Evolutionary conservation across 2,113 vertebrate species (phyloP).

Genomic region (Odontophorus gujanensis): DNA sequence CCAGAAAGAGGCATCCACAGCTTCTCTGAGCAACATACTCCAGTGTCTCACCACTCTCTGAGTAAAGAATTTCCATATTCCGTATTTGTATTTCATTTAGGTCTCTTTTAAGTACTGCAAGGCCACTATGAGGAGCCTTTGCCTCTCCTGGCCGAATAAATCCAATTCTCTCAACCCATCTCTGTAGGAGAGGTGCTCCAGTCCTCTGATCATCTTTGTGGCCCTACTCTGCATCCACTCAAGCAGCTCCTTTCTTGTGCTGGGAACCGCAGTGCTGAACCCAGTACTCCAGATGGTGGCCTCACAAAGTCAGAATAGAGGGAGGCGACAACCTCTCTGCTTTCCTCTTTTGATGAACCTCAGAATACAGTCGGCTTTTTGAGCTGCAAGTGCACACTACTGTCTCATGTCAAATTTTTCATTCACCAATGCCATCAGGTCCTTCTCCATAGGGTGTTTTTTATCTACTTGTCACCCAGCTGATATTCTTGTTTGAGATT

Average conservation of each 20-base stretch:
- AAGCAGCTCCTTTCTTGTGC: not conserved
- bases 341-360: not conserved
- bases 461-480: not conserved
- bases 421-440: not conserved
- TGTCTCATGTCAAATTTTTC: not conserved
- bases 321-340: not conserved
- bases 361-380: not conserved
- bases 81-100: not conserved
- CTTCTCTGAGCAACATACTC: not conserved
- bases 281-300: not conserved
- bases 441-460: not conserved
- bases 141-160: not conserved
- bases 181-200: not conserved
- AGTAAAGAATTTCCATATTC: not conserved
- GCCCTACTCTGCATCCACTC: not conserved
- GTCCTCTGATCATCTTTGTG: not conserved
- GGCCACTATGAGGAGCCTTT: not conserved
- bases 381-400: not conserved
- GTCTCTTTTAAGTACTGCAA: not conserved
- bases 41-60: not conserved
- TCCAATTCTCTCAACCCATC: not conserved
- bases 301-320: not conserved
- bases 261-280: not conserved
- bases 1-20: not conserved
- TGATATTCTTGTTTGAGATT: not conserved